Evolutionary conservation across 92 coral and sea anemone species (phyloP), one percentile per base, ranked within the genome.

Genomic region (Scolanthus callimorphus): DNA sequence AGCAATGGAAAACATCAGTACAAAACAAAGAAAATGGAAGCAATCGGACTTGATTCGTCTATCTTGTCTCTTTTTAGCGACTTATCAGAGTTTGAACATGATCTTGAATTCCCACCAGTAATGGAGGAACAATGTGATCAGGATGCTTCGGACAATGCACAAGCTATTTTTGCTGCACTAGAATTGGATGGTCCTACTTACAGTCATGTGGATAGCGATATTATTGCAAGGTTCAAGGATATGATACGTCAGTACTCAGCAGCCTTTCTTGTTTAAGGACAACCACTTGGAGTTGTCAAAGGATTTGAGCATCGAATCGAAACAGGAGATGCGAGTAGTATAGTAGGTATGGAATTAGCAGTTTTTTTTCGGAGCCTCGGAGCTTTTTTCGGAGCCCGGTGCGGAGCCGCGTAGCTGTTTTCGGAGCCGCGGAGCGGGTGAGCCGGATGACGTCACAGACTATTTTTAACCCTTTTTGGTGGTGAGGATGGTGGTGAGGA

Each of bases 31-130:
- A 81, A 75, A n/a, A 69, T 81, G 77, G 57, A 54, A 60, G 64
- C 55, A 48, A 64, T 83, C 54, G 83, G 88, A 51, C 82, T 75
- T 31, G 67, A 60, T 61, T 75, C 87, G 17, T 73, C 81, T 34
- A 56, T 62, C 23, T 43, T 67, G 55, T 74, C 87, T 50, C 70
- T 71, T 3, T 80, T 80, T 31, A 49, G 56, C 58, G 65, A 65
- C 21, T 29, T 34, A 26, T 29, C 63, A 44, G 62, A 67, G 49
- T 55, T 38, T 39, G 64, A 67, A 26, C 27, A 41, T 17, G 56
- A 64, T 55, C 74, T 57, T 1, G 57, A 55, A 45, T 55, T 67
- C 43, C 74, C 74, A 22, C 54, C 62, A 2, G 19, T 45, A 28
- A 20, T n/a, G 25, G 43, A 56, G 12, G 38, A 26, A 3, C 3